phyloP scores from a whole-genome alignment of 2,113 vertebrate species.

The Tursiops truncatus region DNA sequence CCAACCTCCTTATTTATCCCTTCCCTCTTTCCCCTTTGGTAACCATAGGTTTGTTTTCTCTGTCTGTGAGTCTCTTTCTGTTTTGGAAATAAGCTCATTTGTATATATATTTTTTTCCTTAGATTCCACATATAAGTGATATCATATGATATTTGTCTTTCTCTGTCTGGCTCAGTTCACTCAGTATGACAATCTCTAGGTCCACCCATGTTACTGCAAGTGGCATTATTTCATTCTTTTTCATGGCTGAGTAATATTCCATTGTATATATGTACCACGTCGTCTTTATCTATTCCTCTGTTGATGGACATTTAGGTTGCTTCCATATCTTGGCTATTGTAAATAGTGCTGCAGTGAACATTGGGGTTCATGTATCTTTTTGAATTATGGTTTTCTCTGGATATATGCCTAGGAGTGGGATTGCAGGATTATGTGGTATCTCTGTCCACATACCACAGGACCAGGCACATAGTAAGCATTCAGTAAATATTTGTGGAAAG shows the following conservation, averaged over 20 bases:
- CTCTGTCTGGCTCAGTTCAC: too few relatives aligned
- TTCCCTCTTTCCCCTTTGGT: too few relatives aligned
- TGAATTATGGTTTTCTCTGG: neutral
- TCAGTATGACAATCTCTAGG: too few relatives aligned
- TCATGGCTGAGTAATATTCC: neutral
- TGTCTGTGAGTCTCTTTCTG: too few relatives aligned
- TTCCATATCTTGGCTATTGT: neutral
- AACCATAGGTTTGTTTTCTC: too few relatives aligned
- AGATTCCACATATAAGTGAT: too few relatives aligned
- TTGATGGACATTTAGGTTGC: neutral
- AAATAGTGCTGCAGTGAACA: neutral
- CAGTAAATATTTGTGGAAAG: neutral
- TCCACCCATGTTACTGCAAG: too few relatives aligned
- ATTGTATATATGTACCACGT: neutral
- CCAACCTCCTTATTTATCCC: too few relatives aligned
- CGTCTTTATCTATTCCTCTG: neutral
- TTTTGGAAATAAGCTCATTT: too few relatives aligned
- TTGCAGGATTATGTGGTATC: neutral
- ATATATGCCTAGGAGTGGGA: neutral
- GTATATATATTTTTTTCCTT: too few relatives aligned
- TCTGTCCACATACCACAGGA: neutral
- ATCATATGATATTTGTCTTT: too few relatives aligned
- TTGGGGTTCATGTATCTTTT: neutral
- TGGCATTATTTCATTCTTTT: neutral
- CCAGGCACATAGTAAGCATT: neutral